phyloP scores from a whole-genome alignment of 1,140 invertebrate species.

The Drosophila sulfurigaster region DNA sequence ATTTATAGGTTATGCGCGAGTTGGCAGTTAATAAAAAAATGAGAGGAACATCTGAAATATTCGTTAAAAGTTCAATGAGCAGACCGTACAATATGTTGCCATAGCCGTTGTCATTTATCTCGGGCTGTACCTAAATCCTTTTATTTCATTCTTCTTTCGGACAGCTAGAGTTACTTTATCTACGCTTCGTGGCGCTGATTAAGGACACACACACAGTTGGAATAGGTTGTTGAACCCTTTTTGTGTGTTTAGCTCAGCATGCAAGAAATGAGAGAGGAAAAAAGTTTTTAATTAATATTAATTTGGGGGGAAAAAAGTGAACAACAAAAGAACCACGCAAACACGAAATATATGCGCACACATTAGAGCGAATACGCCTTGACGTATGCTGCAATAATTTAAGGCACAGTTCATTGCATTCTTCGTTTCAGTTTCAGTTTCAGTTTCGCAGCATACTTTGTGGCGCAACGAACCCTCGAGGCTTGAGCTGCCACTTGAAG shows the following conservation, averaged over 20 bases:
- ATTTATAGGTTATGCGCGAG: background rate
- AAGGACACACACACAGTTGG: background rate
- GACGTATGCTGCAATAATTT: conserved; percentile 32
- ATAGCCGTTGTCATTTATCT: background rate
- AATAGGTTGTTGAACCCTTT: conserved; percentile 58
- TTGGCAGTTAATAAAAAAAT: background rate
- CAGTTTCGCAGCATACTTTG: conserved; percentile 2
- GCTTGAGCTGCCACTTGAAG: conserved; percentile 13
- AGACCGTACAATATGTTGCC: background rate
- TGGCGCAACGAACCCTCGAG: conserved; percentile 26
- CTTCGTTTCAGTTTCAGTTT: background rate
- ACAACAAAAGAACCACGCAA: conserved; percentile 21
- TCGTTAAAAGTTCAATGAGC: background rate
- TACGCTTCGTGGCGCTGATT: background rate
- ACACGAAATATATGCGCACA: conserved; percentile 16
- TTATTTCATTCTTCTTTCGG: background rate
- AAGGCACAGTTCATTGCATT: conserved; percentile 36
- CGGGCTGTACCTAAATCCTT: conserved; percentile 1
- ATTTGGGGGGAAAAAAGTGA: conserved; percentile 37
- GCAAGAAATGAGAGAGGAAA: conserved; percentile 16
- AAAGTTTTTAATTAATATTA: conserved; percentile 74
- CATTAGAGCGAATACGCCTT: conserved; percentile 4
- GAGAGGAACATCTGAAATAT: background rate
- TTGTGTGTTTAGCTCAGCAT: conserved; percentile 2
- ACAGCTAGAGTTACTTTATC: background rate